A percentile compares a stretch with the other conserved stretches of the same genome.
These are phyloP conservation scores for Furnarius figulus DNA, from an alignment of 2,113 vertebrate genomes.

Conservation along the genomic window DNA sequence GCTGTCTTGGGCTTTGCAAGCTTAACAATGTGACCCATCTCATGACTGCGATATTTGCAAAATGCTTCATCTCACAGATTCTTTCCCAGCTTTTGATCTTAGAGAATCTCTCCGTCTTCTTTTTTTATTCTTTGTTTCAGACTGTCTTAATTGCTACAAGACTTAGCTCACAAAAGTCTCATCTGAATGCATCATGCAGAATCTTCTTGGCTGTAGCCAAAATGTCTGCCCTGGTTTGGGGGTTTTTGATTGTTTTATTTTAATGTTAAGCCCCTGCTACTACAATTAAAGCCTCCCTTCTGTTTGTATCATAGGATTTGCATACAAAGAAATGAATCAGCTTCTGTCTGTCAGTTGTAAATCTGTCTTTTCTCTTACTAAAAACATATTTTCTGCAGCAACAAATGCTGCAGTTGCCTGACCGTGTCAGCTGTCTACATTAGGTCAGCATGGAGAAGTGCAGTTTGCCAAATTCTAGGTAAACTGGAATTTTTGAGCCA, in stretches of 20 bases:
- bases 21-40: background rate
- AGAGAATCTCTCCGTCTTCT: background rate
- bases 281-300: background rate
- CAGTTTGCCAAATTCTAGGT: background rate
- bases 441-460: background rate
- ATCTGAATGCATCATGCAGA: background rate
- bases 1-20: background rate
- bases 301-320: background rate
- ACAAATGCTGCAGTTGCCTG: background rate
- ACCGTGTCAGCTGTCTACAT: background rate
- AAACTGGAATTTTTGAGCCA: background rate
- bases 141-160: background rate
- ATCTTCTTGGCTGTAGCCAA: background rate
- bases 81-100: constrained; percentile 1
- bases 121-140: background rate
- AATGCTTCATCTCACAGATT: background rate
- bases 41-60: background rate
- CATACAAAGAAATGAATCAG: background rate
- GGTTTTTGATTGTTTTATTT: background rate
- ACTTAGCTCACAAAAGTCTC: background rate
- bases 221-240: background rate
- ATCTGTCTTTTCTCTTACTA: background rate
- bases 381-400: background rate
- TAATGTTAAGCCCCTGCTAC: background rate
- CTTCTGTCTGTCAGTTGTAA: background rate